These are phyloP conservation scores for Hyposoter didymator DNA, from an alignment of 2,888 invertebrate genomes.

Conservation along the genomic window DNA sequence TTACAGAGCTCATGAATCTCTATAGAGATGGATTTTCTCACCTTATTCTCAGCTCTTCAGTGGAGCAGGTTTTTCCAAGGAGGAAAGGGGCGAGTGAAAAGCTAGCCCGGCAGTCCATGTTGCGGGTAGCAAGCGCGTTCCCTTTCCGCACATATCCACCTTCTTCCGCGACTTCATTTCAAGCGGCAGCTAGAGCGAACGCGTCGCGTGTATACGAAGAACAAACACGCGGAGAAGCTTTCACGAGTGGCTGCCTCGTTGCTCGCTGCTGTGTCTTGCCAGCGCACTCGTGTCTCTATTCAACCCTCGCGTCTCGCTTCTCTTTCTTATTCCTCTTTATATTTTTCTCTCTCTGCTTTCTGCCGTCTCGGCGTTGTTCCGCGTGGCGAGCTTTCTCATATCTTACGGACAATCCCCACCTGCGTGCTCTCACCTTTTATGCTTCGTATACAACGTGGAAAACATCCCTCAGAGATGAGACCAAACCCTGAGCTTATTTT, in stretches of 20 bases:
- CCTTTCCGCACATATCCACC: background rate
- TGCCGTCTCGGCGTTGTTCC: constrained; percentile 48
- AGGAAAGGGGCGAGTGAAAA: constrained; percentile 9
- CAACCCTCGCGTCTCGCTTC: constrained; percentile 26
- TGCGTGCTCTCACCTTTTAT: constrained; percentile 2
- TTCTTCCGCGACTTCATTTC: constrained; percentile 60
- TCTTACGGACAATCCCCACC: constrained; percentile 34
- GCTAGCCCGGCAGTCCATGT: background rate
- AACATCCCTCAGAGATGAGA: background rate
- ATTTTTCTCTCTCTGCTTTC: constrained; percentile 17
- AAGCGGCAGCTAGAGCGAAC: constrained; percentile 2
- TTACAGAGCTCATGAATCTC: background rate
- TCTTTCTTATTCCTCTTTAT: constrained; percentile 16
- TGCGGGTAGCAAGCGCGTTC: background rate
- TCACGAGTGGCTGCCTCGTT: constrained; percentile 74
- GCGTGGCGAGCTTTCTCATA: constrained; percentile 26
- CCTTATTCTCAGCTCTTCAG: constrained; percentile 27
- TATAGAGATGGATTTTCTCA: constrained; percentile 10
- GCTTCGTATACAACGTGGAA: background rate
- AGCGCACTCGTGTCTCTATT: constrained; percentile 43
- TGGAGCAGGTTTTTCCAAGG: background rate
- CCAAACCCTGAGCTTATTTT: background rate
- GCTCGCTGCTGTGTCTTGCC: constrained; percentile 49
- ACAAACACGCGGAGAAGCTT: constrained; percentile 75
- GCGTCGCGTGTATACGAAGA: constrained; percentile 64